A percentile compares a stretch with the other conserved stretches of the same genome.
Conservation (phyloP, 64 coral and sea anemone species). For the Stylophora pistillata region DNA sequence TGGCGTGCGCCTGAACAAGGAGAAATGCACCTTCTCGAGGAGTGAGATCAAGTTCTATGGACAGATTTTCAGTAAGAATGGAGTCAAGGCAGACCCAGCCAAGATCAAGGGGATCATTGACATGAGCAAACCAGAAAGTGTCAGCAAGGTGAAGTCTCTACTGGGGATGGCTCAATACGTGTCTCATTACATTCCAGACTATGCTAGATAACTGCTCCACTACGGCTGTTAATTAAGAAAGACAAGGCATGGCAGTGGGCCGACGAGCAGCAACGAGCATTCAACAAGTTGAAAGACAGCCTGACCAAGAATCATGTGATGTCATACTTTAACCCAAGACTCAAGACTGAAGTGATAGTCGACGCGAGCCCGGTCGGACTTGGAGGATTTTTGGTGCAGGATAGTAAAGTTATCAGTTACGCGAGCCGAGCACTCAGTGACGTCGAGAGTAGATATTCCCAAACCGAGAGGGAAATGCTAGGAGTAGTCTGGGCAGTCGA, state of each 20-base stretch:
- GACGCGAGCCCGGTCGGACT: conserved; percentile 56
- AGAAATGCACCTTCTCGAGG: conserved; percentile 57
- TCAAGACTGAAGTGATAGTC: conserved; percentile 49
- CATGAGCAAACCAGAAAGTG: conserved; percentile 12
- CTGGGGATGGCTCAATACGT: conserved; percentile 67
- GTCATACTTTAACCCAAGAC: conserved; percentile 64
- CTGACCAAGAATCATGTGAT: conserved; percentile 60
- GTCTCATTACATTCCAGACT: conserved; percentile 59
- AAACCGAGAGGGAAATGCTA: conserved; percentile 74
- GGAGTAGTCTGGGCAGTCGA: conserved; percentile 40
- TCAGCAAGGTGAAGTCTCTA: conserved; percentile 52
- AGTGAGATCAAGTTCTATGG: conserved; percentile 56
- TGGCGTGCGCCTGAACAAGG: conserved; percentile 55
- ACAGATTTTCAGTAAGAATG: conserved; percentile 44
- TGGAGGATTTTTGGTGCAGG: conserved; percentile 45
- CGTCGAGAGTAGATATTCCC: conserved; percentile 68
- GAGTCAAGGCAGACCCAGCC: conserved; percentile 42
- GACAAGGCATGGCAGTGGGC: conserved; percentile 44
- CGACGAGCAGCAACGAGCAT: conserved; percentile 53
- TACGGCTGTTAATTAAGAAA: conserved; percentile 11
- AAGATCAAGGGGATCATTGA: conserved; percentile 72
- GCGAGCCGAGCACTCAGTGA: conserved; percentile 71
- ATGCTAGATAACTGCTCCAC: conserved; percentile 32
- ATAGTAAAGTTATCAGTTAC: conserved; percentile 69
- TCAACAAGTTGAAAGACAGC: conserved; percentile 42